Conservation (phyloP, 2,888 invertebrate genomes). For the Lasioglossum morio region DNA sequence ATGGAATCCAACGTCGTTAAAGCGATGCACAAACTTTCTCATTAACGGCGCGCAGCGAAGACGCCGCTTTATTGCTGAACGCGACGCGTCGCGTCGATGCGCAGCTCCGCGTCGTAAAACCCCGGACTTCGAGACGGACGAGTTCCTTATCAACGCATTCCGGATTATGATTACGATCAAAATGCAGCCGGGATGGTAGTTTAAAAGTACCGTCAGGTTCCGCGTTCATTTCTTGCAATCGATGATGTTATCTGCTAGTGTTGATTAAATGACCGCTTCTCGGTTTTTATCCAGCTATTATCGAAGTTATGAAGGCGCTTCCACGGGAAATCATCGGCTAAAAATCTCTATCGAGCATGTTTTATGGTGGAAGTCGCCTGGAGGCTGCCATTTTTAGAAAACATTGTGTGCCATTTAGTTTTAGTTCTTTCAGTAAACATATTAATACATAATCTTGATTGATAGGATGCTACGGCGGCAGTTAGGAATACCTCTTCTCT, state of each 20-base stretch:
- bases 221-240: neutral
- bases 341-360: neutral
- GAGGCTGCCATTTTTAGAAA: neutral
- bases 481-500: neutral
- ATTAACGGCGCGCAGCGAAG: constrained; percentile 46
- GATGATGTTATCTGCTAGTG: neutral
- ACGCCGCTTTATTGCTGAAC: constrained; percentile 60
- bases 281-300: neutral
- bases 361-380: neutral
- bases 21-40: constrained; percentile 58
- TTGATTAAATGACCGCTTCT: neutral
- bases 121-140: neutral
- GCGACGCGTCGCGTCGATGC: constrained; percentile 3
- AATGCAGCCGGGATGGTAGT: neutral
- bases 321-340: neutral
- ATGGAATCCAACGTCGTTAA: constrained; percentile 65
- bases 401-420: neutral
- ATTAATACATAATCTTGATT: neutral
- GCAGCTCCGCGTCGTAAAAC: neutral
- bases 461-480: neutral
- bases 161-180: constrained; percentile 4
- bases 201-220: neutral
- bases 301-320: neutral
- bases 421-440: neutral
- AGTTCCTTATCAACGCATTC: constrained; percentile 1